These are phyloP conservation scores for Rhopalosiphum padi DNA, from an alignment of 1,140 invertebrate genomes.

Conservation along the genomic window DNA sequence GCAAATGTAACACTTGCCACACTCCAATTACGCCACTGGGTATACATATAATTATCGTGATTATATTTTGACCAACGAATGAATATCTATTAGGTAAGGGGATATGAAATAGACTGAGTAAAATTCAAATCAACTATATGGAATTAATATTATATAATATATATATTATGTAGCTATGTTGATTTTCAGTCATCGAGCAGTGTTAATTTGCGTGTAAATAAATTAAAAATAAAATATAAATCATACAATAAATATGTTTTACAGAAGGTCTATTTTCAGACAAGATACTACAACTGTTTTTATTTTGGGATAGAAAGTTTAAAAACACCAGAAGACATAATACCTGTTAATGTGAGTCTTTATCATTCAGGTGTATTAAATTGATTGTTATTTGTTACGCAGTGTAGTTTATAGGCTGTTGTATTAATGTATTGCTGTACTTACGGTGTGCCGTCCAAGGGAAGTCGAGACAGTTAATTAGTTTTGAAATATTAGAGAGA, in stretches of 20 bases:
- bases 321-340: neutral
- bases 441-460: neutral
- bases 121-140: neutral
- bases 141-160: neutral
- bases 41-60: neutral
- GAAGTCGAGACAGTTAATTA: neutral
- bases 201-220: neutral
- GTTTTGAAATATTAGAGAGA: neutral
- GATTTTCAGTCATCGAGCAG: neutral
- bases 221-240: neutral
- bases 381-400: neutral
- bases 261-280: neutral
- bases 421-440: neutral
- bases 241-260: neutral
- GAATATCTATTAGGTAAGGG: neutral
- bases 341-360: too few relatives aligned
- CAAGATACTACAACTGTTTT: neutral
- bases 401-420: neutral
- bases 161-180: neutral
- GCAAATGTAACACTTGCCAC: too few relatives aligned
- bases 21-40: too few relatives aligned
- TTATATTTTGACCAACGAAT: neutral
- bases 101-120: neutral
- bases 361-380: neutral
- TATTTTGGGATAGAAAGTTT: neutral